phyloP scores from a whole-genome alignment of 1,140 invertebrate species.

The Laupala kohalensis region DNA sequence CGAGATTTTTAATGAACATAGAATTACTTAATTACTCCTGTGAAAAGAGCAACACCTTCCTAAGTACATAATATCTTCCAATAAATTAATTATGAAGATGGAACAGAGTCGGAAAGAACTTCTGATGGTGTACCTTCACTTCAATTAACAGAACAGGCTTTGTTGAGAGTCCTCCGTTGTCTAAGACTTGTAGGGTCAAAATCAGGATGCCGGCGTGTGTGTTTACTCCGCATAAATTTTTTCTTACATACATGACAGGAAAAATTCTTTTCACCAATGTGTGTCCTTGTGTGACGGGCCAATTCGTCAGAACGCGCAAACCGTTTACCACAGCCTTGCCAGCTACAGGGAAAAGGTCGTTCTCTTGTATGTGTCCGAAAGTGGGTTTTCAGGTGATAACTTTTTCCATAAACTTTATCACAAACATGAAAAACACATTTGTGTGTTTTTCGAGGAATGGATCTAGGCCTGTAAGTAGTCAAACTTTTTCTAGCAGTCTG shows the following conservation, averaged over 20 bases:
- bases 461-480: conserved; percentile 10
- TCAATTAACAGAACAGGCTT: conserved; percentile 34
- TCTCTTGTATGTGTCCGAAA: conserved; percentile 49
- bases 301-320: conserved; percentile 58
- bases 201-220: conserved; percentile 42
- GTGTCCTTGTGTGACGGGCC: conserved; percentile 49
- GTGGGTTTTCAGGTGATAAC: conserved; percentile 65
- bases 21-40: neutral
- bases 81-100: conserved; percentile 25
- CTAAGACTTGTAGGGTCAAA: conserved; percentile 39
- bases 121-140: conserved; percentile 35
- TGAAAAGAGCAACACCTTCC: neutral
- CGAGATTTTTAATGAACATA: neutral
- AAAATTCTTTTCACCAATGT: conserved; percentile 56
- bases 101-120: conserved; percentile 30
- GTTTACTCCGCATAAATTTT: conserved; percentile 52
- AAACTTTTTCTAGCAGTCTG: neutral
- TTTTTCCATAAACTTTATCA: conserved; percentile 65
- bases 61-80: no score
- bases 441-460: conserved; percentile 35
- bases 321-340: conserved; percentile 44
- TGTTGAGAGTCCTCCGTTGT: conserved; percentile 32
- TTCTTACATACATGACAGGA: conserved; percentile 47
- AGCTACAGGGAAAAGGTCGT: conserved; percentile 41
- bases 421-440: conserved; percentile 57